Conservation (phyloP, 2,113 vertebrate genomes). For the Accipiter cooperii region DNA sequence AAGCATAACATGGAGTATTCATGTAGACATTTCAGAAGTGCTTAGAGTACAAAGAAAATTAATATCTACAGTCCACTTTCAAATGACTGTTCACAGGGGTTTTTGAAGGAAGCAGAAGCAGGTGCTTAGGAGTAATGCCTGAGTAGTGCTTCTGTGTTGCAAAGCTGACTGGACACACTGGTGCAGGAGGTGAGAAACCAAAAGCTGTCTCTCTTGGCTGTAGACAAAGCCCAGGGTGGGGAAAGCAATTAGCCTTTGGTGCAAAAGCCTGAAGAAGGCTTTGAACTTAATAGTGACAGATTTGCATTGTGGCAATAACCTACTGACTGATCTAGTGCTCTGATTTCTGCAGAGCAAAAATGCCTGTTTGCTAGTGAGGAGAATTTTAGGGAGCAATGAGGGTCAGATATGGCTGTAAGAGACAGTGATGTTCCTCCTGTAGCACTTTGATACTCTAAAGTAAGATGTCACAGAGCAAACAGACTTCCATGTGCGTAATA, state of each 20-base stretch:
- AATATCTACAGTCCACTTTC: neutral
- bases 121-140: neutral
- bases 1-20: neutral
- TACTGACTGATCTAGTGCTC: rapidly evolving
- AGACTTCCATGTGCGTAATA: neutral
- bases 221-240: neutral
- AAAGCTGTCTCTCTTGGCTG: neutral
- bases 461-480: neutral
- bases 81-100: neutral
- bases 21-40: neutral
- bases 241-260: neutral
- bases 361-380: neutral
- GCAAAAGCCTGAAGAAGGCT: neutral
- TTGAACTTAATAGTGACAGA: neutral
- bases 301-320: neutral
- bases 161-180: neutral
- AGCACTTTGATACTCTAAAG: neutral
- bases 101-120: neutral
- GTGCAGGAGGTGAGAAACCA: neutral
- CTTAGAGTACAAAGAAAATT: neutral
- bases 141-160: neutral
- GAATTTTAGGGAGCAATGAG: neutral
- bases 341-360: neutral
- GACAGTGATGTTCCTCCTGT: neutral
- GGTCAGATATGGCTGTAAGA: neutral